Evolutionary conservation across 1,140 invertebrate species (phyloP).

Genomic region (Cecropterus lyciades): DNA sequence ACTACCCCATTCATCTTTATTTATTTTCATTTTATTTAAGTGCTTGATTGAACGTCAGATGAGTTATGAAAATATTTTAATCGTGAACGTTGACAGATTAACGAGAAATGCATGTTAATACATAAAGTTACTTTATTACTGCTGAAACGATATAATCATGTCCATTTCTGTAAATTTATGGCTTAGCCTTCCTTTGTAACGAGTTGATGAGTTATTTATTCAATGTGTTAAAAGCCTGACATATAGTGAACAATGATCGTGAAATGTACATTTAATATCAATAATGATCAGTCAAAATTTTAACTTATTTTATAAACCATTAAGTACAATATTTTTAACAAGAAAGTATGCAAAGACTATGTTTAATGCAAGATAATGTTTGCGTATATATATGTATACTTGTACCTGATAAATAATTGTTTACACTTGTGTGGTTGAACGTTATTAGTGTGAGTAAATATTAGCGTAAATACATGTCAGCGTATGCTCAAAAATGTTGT

Average conservation of each 20-base stretch:
- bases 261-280: not conserved
- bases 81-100: conserved; percentile 12
- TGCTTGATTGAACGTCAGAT: not conserved
- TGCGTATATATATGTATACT: too few species aligned
- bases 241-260: not conserved
- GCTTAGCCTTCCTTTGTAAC: conserved; percentile 3
- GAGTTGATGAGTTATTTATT: conserved; percentile 2
- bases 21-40: not conserved
- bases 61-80: conserved; percentile 14
- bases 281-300: too few species aligned
- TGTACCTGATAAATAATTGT: too few species aligned
- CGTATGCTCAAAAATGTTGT: too few species aligned
- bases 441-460: too few species aligned
- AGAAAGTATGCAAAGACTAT: too few species aligned
- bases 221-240: not conserved
- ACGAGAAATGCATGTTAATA: conserved; percentile 13
- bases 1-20: too few species aligned
- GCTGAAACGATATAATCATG: conserved; percentile 24
- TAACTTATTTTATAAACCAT: too few species aligned
- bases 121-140: conserved; percentile 14
- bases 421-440: too few species aligned
- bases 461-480: too few species aligned
- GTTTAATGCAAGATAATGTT: too few species aligned
- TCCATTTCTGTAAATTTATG: conserved; percentile 19
- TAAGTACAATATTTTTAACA: too few species aligned